Evolutionary conservation across 2,888 invertebrate species (phyloP).

Genomic region (Julus scandinavius): DNA sequence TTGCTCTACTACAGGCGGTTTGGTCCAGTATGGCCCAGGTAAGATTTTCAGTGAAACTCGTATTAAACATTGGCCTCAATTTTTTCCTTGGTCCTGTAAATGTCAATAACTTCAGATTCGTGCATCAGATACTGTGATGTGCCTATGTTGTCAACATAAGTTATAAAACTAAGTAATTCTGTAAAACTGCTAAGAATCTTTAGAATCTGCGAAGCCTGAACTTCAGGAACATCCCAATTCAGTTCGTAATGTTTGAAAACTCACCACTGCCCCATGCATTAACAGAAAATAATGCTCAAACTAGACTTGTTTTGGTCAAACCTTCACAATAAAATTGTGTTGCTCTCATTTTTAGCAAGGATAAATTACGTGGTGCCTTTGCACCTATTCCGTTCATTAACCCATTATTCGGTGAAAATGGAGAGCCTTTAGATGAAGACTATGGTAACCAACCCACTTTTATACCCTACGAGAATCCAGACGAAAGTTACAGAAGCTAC

Average conservation of each 20-base stretch:
- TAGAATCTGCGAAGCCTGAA: too few relatives aligned
- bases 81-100: too few relatives aligned
- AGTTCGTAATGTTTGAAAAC: too few relatives aligned
- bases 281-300: too few relatives aligned
- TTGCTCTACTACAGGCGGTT: conserved; percentile 48
- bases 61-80: background rate
- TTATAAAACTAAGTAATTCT: too few relatives aligned
- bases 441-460: background rate
- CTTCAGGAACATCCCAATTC: too few relatives aligned
- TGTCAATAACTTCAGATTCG: too few relatives aligned
- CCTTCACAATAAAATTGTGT: background rate
- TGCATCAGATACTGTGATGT: too few relatives aligned
- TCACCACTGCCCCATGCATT: too few relatives aligned
- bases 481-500: conserved; percentile 49
- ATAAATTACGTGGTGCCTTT: background rate
- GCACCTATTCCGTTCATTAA: conserved; percentile 43
- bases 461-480: background rate
- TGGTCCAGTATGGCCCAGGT: conserved; percentile 43
- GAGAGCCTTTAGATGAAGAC: conserved; percentile 46
- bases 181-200: too few relatives aligned
- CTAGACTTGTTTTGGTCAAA: background rate
- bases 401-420: conserved; percentile 37
- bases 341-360: background rate
- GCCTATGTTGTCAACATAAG: too few relatives aligned
- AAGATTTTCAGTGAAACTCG: background rate